These are phyloP conservation scores for Struthidea cinerea DNA, from an alignment of 2,113 vertebrate species.

Conservation along the genomic window DNA sequence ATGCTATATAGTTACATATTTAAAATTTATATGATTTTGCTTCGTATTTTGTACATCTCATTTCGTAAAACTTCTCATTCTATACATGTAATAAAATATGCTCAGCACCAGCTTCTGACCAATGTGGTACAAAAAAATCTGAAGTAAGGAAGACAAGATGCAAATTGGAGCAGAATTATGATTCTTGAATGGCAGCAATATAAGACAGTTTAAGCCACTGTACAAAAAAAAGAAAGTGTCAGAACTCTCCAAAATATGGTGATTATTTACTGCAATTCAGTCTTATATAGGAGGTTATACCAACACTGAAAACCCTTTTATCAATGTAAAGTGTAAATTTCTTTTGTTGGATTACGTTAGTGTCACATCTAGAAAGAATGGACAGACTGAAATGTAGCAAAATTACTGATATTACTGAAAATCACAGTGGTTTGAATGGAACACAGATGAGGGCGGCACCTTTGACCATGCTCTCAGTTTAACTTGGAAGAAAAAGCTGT, in stretches of 20 bases:
- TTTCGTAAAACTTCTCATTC: background rate
- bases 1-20: background rate
- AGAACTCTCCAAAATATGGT: background rate
- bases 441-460: background rate
- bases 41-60: background rate
- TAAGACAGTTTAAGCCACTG: background rate
- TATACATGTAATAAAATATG: background rate
- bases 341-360: background rate
- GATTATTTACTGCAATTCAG: conserved; percentile 23
- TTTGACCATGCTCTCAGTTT: background rate
- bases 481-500: conserved; percentile 37
- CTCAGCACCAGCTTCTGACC: background rate
- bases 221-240: background rate
- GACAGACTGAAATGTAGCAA: background rate
- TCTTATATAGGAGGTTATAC: background rate
- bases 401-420: background rate
- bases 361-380: background rate
- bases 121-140: background rate
- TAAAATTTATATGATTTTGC: background rate
- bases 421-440: background rate
- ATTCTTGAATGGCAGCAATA: background rate
- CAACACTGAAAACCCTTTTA: background rate
- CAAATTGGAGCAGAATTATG: background rate
- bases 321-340: background rate
- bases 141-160: background rate